These are phyloP conservation scores for Microtus oregoni DNA, from an alignment of 2,113 vertebrate species.

Conservation along the genomic window DNA sequence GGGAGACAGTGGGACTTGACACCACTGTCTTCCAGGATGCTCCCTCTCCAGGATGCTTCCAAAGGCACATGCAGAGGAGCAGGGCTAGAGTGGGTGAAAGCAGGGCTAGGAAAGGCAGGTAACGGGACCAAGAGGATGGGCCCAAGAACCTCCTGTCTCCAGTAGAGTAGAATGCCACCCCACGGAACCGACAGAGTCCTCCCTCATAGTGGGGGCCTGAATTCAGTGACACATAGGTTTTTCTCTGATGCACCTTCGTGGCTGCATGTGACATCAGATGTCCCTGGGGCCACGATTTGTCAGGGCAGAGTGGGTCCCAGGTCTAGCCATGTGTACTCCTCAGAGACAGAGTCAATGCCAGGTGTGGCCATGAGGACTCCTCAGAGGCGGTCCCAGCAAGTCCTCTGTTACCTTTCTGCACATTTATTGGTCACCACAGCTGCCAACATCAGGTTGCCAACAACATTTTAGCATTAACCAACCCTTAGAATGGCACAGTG, in stretches of 20 bases:
- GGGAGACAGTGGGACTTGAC: too few species aligned
- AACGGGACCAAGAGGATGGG: neutral
- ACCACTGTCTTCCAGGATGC: neutral
- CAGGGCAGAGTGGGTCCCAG: neutral
- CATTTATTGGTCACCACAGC: neutral
- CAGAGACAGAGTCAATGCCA: rapidly evolving
- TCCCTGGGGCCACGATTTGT: neutral
- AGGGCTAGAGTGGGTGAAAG: neutral
- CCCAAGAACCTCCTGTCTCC: neutral
- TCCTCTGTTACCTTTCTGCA: neutral
- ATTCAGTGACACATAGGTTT: rapidly evolving
- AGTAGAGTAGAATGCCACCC: neutral
- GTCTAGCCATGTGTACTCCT: rapidly evolving
- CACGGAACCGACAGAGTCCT: neutral
- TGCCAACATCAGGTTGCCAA: neutral
- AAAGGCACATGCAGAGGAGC: neutral
- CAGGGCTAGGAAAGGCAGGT: too few species aligned
- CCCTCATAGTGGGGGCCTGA: rapidly evolving
- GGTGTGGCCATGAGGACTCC: rapidly evolving
- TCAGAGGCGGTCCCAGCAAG: too few species aligned
- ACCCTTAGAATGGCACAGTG: neutral
- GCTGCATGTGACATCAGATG: too few species aligned
- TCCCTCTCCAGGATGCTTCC: neutral
- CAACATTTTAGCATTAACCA: rapidly evolving
- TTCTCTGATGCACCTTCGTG: neutral